phyloP scores from a whole-genome alignment of 2,888 invertebrate genomes.

The Volucella bombylans region DNA sequence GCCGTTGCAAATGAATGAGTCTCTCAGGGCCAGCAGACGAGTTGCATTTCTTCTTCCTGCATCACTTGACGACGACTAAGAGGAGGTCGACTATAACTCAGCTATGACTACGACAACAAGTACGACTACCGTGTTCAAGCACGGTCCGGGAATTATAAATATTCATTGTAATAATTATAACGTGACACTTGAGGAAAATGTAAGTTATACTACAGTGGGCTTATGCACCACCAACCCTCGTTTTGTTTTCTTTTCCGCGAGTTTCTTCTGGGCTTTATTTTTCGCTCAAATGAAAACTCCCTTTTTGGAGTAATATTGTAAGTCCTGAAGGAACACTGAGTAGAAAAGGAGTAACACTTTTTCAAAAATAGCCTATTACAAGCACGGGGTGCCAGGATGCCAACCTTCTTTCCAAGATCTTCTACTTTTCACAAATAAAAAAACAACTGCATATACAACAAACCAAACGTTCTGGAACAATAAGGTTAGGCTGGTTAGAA shows the following conservation, averaged over 20 bases:
- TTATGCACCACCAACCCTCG: constrained; percentile 1
- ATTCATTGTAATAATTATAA: constrained; percentile 72
- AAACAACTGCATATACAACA: constrained; percentile 31
- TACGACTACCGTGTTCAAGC: constrained; percentile 35
- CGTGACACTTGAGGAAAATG: constrained; percentile 69
- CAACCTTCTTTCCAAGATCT: neutral
- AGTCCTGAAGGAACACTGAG: constrained; percentile 48
- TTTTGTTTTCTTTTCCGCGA: constrained; percentile 7
- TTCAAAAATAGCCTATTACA: constrained; percentile 49
- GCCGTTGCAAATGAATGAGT: constrained; percentile 55
- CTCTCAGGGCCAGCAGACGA: constrained; percentile 72
- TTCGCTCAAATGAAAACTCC: constrained; percentile 35
- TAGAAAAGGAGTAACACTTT: constrained; percentile 55
- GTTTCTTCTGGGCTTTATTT: neutral
- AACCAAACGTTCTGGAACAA: constrained; percentile 64
- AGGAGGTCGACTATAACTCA: neutral
- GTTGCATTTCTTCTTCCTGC: constrained; percentile 58
- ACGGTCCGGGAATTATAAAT: constrained; percentile 58
- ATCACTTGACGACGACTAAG: constrained; percentile 3
- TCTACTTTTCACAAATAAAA: constrained; percentile 15
- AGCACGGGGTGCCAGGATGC: constrained; percentile 8
- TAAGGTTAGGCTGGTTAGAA: constrained; percentile 68
- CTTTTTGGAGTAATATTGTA: constrained; percentile 46
- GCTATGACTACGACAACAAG: constrained; percentile 12
- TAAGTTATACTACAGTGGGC: constrained; percentile 55